Evolutionary conservation across 2,888 invertebrate species (phyloP), one percentile per base, ranked within the genome.

Genomic region (Atethmia centrago): DNA sequence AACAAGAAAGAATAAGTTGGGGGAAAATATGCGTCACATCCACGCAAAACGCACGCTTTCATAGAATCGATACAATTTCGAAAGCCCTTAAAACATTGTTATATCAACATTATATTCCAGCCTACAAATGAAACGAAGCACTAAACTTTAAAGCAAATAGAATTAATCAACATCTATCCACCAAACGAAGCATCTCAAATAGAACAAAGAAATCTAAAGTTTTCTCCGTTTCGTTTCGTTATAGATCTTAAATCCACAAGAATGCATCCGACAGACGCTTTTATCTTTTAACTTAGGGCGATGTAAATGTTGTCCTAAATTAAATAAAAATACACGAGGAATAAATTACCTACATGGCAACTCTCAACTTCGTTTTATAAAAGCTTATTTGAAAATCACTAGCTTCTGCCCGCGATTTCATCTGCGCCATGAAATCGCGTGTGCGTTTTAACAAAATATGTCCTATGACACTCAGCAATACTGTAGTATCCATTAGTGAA

Each of bases 231-330:
- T 84, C 59, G 51, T 69, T 65, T 70, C 64, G 31, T 47, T 47
- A 70, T 31, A 72, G 63, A 85, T 74, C 1, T 40, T 36, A 63
- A 77, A 66, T 83, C 56, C 51, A 65, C 63, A 59, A 65, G 70
- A 77, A 77, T 79, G 79, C 77, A 74, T 77, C 65, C 71, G 77
- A 83, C 82, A 78, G 73, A 47, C 31, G 76, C 79, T 81, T 87
- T 87, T 85, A 85, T 79, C 74, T 87, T 56, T 36, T 3, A 74
- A 72, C 45, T 64, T 58, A 55, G 74, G 74, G 55, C 55, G 12
- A 67, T 74, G 40, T 77, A 70, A 70, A 74, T 71, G 71, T 65
- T 72, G 36, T 68, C 56, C 53, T 74, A 77, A 76, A 69, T 74
- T 49, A 62, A 68, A 74, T 68, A 71, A 71, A 74, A 72, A 71